Conservation (phyloP, 2,888 invertebrate genomes). For the Pachliopta kotzebuea region DNA sequence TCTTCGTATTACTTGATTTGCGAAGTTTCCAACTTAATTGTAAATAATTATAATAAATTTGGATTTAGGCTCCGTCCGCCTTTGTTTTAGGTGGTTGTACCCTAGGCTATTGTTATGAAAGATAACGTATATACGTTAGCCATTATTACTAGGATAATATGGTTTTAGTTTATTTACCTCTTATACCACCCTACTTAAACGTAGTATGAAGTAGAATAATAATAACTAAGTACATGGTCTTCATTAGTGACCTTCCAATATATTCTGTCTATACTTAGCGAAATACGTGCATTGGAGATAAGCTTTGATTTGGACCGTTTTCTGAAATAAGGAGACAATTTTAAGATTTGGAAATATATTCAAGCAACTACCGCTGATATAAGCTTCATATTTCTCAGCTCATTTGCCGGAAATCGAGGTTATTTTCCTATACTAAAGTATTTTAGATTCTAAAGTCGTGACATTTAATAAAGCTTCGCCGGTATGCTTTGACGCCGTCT, state of each 20-base stretch:
- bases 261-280: too few relatives aligned
- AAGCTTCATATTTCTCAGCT: background rate
- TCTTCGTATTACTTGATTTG: too few relatives aligned
- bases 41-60: background rate
- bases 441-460: constrained; percentile 9
- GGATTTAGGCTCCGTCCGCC: background rate
- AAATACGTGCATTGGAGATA: too few relatives aligned
- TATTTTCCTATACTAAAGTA: constrained; percentile 4
- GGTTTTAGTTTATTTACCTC: too few relatives aligned
- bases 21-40: too few relatives aligned
- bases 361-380: background rate
- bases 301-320: too few relatives aligned
- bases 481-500: constrained; percentile 17
- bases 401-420: background rate
- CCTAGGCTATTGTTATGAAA: background rate
- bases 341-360: background rate
- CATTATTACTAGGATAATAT: too few relatives aligned
- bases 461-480: constrained; percentile 23
- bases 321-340: background rate
- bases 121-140: background rate
- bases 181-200: too few relatives aligned
- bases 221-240: too few relatives aligned
- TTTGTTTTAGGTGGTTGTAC: background rate
- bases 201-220: too few relatives aligned
- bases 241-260: too few relatives aligned